A percentile compares a stretch with the other conserved stretches of the same genome.
Evolutionary conservation across 2,797 vertebrate species (phyloP).

Genomic region (Cynopterus sphinx): DNA sequence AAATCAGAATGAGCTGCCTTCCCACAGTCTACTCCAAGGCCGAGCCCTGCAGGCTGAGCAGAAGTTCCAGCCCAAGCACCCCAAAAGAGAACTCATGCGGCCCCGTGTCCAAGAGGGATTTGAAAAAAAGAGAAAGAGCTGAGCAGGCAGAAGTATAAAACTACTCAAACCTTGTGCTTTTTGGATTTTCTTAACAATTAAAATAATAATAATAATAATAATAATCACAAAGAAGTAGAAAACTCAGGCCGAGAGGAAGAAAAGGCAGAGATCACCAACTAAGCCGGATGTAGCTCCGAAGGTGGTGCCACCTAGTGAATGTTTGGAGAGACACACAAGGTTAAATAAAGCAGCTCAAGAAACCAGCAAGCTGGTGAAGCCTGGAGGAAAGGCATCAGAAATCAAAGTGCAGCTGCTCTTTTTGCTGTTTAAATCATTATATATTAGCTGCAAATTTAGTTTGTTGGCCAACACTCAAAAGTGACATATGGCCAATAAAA

Average conservation of each 20-base stretch:
- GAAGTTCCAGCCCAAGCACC: background rate
- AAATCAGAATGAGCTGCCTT: constrained; percentile 20
- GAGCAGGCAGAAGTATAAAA: background rate
- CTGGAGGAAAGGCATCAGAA: constrained; percentile 78
- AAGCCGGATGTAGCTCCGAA: background rate
- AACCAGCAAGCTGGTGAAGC: constrained; percentile 73
- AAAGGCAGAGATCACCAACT: background rate
- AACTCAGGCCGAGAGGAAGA: background rate
- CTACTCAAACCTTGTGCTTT: background rate
- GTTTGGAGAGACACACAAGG: constrained; percentile 61
- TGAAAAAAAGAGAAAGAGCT: background rate
- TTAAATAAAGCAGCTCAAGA: constrained; percentile 66
- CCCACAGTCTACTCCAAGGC: background rate
- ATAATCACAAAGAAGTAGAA: background rate
- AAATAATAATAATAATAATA: background rate
- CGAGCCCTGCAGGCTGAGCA: background rate
- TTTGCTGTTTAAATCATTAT: constrained; percentile 86
- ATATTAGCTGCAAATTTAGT: constrained; percentile 86
- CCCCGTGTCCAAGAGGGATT: background rate
- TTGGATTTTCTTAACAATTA: constrained; percentile 17
- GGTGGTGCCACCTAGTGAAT: constrained; percentile 66
- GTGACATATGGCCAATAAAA: constrained; percentile 86
- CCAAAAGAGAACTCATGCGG: background rate
- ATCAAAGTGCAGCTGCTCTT: constrained; percentile 84
- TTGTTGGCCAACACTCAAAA: constrained; percentile 84